Evolutionary conservation across 2,113 vertebrate genomes (phyloP).

Genomic region (Pantherophis guttatus): DNA sequence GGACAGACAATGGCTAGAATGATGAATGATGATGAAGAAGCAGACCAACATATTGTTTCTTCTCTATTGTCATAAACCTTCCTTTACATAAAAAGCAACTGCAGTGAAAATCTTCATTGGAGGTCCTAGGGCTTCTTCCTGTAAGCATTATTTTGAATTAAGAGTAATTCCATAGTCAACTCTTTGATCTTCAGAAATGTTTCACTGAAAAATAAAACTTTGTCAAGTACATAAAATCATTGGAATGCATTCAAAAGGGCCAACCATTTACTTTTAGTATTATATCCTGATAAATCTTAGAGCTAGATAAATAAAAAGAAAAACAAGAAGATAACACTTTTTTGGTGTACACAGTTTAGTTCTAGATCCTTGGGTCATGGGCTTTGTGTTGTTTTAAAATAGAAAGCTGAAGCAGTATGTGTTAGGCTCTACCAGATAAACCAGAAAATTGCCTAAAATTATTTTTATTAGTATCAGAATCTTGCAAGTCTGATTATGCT

Average conservation of each 20-base stretch:
- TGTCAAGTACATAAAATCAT: constrained; percentile 31
- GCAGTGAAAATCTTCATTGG: constrained; percentile 10
- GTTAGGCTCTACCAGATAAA: neutral
- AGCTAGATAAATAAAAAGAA: constrained; percentile 57
- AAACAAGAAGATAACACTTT: constrained; percentile 42
- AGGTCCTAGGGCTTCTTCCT: neutral
- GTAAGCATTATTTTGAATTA: constrained; percentile 1
- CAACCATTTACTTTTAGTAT: constrained; percentile 25
- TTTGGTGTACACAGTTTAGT: neutral
- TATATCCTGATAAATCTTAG: constrained; percentile 54
- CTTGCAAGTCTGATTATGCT: neutral
- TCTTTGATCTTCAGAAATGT: constrained; percentile 11
- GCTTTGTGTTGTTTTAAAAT: neutral
- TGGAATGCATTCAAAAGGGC: constrained; percentile 48
- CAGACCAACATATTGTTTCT: neutral
- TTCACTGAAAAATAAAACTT: constrained; percentile 58
- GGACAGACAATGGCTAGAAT: too few species aligned
- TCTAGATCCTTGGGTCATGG: neutral
- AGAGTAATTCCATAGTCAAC: neutral
- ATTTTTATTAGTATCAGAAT: neutral
- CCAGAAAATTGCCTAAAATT: neutral
- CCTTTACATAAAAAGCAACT: neutral
- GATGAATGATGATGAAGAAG: neutral
- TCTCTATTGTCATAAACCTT: neutral
- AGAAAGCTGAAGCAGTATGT: neutral